Percentiles rank a stretch among this genome's conserved stretches.
Conservation (phyloP, 1,140 invertebrate species). For the Drosophila varians region DNA sequence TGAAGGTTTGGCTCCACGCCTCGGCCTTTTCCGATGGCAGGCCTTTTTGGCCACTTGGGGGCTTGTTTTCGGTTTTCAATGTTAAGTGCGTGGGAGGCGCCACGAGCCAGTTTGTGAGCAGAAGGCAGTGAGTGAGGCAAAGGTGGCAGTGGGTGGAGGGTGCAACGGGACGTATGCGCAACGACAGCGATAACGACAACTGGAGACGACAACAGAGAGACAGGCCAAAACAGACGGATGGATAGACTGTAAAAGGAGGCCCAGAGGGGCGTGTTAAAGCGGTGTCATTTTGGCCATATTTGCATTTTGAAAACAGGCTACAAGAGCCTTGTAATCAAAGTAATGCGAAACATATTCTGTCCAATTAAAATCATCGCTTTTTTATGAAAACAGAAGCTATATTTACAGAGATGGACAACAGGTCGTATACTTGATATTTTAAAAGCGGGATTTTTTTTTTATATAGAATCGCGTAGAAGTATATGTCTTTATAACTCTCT, state of each 20-base stretch:
- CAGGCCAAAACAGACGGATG: constrained; percentile 10
- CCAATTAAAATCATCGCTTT: neutral
- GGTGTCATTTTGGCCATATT: constrained; percentile 20
- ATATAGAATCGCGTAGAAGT: neutral
- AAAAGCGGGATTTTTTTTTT: no score
- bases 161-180: constrained; percentile 38
- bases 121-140: constrained; percentile 4
- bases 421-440: neutral
- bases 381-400: no score
- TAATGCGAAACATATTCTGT: neutral
- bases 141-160: constrained; percentile 4
- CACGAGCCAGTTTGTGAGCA: constrained; percentile 22
- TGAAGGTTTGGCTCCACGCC: constrained; percentile 12
- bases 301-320: neutral
- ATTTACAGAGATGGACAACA: neutral
- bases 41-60: constrained; percentile 69
- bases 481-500: neutral
- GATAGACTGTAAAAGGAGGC: neutral
- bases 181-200: constrained; percentile 35
- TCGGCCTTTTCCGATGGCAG: constrained; percentile 38
- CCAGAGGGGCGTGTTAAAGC: constrained; percentile 17
- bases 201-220: constrained; percentile 26
- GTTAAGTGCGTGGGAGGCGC: constrained; percentile 71
- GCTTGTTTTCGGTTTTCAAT: constrained; percentile 81
- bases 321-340: neutral